A percentile compares a stretch with the other conserved stretches of the same genome.
These are phyloP conservation scores for Glyphotaelius pellucidus DNA, from an alignment of 2,888 invertebrate genomes.

Conservation along the genomic window DNA sequence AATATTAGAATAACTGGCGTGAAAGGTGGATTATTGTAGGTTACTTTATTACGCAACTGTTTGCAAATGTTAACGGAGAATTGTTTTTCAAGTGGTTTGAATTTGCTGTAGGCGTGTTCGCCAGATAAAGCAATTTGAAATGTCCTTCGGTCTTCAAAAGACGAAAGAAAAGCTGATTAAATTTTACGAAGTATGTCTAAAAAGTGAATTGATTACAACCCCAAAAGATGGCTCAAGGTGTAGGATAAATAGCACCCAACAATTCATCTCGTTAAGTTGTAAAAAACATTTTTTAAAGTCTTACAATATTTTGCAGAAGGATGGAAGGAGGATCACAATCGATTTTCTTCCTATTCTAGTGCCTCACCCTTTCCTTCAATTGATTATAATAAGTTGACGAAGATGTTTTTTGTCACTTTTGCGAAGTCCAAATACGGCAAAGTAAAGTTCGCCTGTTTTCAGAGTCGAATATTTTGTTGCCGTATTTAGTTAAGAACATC, in stretches of 20 bases:
- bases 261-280: not conserved
- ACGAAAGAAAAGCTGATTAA: not conserved
- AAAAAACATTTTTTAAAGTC: not conserved
- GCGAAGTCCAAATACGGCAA: too few relatives aligned
- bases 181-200: not conserved
- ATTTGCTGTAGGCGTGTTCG: not conserved
- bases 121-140: not conserved
- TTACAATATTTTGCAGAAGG: not conserved
- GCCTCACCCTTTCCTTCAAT: too few relatives aligned
- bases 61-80: not conserved
- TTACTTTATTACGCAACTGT: not conserved
- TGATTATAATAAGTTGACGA: too few relatives aligned
- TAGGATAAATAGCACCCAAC: not conserved
- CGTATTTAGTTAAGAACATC: too few relatives aligned
- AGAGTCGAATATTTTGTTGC: too few relatives aligned
- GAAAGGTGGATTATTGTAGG: constrained; percentile 2
- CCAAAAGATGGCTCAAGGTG: not conserved
- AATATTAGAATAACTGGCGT: not conserved
- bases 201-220: not conserved
- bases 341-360: too few relatives aligned
- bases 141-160: not conserved
- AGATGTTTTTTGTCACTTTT: too few relatives aligned
- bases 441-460: too few relatives aligned
- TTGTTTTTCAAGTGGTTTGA: not conserved
- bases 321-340: not conserved